Percentiles rank a stretch among this genome's conserved stretches.
These are phyloP conservation scores for Eublepharis macularius DNA, from an alignment of 2,113 vertebrate species.

Conservation along the genomic window DNA sequence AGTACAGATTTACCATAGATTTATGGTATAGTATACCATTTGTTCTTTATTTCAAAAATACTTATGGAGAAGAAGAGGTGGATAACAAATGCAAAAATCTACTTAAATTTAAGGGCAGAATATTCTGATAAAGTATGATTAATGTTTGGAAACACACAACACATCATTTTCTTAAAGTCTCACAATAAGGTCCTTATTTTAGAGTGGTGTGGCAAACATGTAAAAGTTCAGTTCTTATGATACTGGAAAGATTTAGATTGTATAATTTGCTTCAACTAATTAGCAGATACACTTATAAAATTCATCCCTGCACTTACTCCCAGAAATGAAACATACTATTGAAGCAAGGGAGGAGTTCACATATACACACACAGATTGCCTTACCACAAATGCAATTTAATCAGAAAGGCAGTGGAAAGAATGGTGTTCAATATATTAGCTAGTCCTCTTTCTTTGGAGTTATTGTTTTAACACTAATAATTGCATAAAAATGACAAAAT, in stretches of 20 bases:
- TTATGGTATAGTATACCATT: too few relatives aligned
- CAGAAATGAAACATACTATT: background rate
- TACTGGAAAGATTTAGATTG: background rate
- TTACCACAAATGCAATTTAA: background rate
- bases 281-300: background rate
- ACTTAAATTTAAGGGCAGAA: too few relatives aligned
- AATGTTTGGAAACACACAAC: too few relatives aligned
- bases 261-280: too few relatives aligned
- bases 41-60: too few relatives aligned
- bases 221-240: background rate
- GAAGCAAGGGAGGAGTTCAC: background rate
- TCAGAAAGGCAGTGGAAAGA: background rate
- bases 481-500: background rate
- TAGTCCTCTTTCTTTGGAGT: background rate
- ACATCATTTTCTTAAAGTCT: too few relatives aligned
- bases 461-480: constrained; percentile 38
- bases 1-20: too few relatives aligned
- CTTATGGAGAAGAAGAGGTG: too few relatives aligned
- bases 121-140: too few relatives aligned
- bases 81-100: too few relatives aligned
- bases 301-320: background rate
- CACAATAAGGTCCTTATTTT: too few relatives aligned
- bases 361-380: background rate
- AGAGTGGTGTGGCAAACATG: background rate
- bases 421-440: accelerated